These are phyloP conservation scores for Odontomyia ornata DNA, from an alignment of 2,888 invertebrate species.

Conservation along the genomic window DNA sequence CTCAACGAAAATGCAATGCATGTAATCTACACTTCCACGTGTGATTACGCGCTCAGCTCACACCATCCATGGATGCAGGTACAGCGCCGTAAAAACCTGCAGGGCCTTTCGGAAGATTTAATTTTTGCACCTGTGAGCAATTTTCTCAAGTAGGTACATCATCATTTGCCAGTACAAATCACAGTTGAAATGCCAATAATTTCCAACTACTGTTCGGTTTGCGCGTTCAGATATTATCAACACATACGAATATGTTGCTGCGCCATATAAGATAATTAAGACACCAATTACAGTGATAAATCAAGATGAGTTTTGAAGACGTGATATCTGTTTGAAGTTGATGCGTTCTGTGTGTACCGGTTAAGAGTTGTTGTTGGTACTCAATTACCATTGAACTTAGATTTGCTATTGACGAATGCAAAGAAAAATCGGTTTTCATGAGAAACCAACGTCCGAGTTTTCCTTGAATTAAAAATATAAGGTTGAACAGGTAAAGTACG, in stretches of 20 bases:
- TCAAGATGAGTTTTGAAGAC: conserved; percentile 35
- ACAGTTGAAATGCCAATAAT: conserved; percentile 18
- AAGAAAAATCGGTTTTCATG: too few species aligned
- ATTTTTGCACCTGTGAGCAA: conserved; percentile 44
- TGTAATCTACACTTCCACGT: conserved; percentile 21
- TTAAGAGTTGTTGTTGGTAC: background rate
- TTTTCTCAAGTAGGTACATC: conserved; percentile 23
- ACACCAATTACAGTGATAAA: conserved; percentile 40
- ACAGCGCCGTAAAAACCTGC: background rate
- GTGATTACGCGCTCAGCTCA: conserved; percentile 1
- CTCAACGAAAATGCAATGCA: background rate
- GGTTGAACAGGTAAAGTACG: background rate
- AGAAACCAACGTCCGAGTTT: too few species aligned
- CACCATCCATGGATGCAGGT: background rate
- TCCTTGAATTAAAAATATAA: too few species aligned
- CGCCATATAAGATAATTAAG: conserved; percentile 40
- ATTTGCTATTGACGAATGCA: background rate
- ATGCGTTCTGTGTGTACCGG: background rate
- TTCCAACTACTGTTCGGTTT: conserved; percentile 35
- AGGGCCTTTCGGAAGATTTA: conserved; percentile 7
- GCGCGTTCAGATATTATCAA: conserved; percentile 36
- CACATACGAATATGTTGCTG: conserved; percentile 12
- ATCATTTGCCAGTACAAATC: background rate
- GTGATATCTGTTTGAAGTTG: conserved; percentile 11
- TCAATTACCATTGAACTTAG: conserved; percentile 9